phyloP scores from a whole-genome alignment of 2,888 invertebrate genomes.

The Mechanitis messenoides region DNA sequence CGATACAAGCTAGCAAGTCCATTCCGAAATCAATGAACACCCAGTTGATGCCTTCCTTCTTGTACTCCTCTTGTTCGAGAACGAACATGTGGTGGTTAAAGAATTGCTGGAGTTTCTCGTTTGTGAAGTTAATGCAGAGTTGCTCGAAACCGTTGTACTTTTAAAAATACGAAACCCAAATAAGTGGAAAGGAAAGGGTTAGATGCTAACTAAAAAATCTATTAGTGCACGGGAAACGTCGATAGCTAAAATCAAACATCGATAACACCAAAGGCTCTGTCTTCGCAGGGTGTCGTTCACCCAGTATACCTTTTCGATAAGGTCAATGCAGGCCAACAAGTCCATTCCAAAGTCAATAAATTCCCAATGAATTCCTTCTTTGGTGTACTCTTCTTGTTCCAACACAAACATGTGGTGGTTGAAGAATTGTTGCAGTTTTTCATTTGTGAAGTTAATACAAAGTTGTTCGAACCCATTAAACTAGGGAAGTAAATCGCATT shows the following conservation, averaged over 20 bases:
- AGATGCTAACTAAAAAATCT: constrained; percentile 38
- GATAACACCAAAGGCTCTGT: constrained; percentile 37
- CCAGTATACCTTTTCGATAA: constrained; percentile 94
- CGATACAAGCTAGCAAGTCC: constrained; percentile 97
- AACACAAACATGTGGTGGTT: constrained; percentile 99
- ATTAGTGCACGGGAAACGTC: constrained; percentile 48
- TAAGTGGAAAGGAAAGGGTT: constrained; percentile 47
- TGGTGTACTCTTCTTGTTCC: constrained; percentile 99
- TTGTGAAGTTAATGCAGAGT: constrained; percentile 98
- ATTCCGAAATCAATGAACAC: constrained; percentile 98
- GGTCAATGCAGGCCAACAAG: constrained; percentile 97
- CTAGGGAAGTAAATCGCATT: constrained; percentile 77
- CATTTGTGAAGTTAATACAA: constrained; percentile 99
- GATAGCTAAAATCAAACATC: constrained; percentile 37
- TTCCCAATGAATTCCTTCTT: constrained; percentile 97
- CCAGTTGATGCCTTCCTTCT: constrained; percentile 96
- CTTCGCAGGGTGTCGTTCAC: constrained; percentile 48
- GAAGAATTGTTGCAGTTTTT: constrained; percentile 99
- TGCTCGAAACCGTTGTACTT: constrained; percentile 98
- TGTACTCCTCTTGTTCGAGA: constrained; percentile 97
- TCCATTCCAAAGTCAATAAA: constrained; percentile 99
- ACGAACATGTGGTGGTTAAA: constrained; percentile 99
- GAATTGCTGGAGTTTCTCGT: constrained; percentile 98
- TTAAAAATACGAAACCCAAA: constrained; percentile 57
- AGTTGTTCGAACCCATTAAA: constrained; percentile 99